Percentiles rank a stretch among this genome's conserved stretches.
Conservation (phyloP, 2,888 invertebrate species). For the Petrolisthes manimaculis region DNA sequence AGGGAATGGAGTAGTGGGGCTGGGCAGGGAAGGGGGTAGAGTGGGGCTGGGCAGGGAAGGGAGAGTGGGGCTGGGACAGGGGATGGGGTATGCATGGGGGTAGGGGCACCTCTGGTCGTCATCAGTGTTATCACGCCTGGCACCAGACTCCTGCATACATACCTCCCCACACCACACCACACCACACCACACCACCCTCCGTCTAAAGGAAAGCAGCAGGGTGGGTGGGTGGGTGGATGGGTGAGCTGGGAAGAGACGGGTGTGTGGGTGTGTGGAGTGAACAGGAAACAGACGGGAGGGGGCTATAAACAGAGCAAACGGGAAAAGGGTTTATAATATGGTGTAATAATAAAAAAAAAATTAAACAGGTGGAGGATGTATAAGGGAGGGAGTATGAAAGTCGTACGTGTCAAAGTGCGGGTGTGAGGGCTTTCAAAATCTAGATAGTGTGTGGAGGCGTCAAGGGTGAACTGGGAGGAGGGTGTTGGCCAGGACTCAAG, state of each 20-base stretch:
- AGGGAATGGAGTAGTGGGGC: neutral
- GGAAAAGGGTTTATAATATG: too few relatives aligned
- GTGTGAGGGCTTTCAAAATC: too few relatives aligned
- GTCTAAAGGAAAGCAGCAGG: neutral
- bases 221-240: neutral
- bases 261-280: neutral
- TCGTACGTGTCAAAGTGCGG: too few relatives aligned
- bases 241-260: neutral
- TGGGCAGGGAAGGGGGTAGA: neutral
- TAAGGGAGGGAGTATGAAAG: too few relatives aligned
- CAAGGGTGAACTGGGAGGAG: neutral
- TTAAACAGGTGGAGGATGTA: too few relatives aligned
- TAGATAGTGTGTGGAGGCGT: neutral
- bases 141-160: neutral
- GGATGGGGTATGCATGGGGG: neutral
- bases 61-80: neutral
- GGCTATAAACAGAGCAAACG: too few relatives aligned
- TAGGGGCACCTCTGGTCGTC: neutral
- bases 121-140: neutral
- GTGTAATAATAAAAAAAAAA: too few relatives aligned
- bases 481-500: constrained; percentile 4
- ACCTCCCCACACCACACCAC: neutral
- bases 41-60: neutral
- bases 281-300: neutral
- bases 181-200: neutral